Conservation (phyloP, 1,140 invertebrate species). For the Arctopsyche grandis region DNA sequence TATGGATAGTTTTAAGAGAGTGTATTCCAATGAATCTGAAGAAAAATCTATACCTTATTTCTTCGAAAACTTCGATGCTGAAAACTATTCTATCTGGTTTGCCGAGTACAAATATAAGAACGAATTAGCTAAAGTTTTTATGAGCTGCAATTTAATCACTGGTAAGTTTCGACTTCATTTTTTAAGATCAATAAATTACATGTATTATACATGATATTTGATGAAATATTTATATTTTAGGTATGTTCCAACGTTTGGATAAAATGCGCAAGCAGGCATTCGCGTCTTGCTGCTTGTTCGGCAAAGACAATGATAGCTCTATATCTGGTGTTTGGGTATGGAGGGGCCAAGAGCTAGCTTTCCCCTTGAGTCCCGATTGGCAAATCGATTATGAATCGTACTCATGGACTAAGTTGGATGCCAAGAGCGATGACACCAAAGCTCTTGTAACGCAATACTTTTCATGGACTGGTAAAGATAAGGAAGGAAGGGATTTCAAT, state of each 20-base stretch:
- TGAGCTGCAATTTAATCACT: constrained; percentile 94
- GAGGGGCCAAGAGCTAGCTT: constrained; percentile 94
- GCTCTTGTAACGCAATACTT: constrained; percentile 93
- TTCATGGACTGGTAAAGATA: constrained; percentile 89
- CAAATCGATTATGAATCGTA: constrained; percentile 98
- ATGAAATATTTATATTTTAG: constrained; percentile 56
- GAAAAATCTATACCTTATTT: constrained; percentile 95
- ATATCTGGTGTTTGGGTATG: constrained; percentile 98
- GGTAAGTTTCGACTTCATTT: constrained; percentile 67
- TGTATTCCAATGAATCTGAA: constrained; percentile 97
- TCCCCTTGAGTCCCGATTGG: constrained; percentile 89
- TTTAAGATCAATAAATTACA: constrained; percentile 23
- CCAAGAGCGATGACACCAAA: constrained; percentile 84
- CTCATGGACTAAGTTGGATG: constrained; percentile 94
- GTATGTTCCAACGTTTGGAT: constrained; percentile 97
- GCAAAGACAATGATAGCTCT: constrained; percentile 88
- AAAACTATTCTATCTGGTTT: constrained; percentile 98
- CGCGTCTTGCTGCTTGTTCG: constrained; percentile 93
- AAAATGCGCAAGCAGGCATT: constrained; percentile 98
- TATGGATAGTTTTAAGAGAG: constrained; percentile 97
- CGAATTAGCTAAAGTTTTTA: constrained; percentile 92
- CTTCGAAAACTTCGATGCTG: constrained; percentile 97
- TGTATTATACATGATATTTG: not conserved
- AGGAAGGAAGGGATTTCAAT: constrained; percentile 92
- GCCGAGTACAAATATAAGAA: constrained; percentile 97